phyloP scores from a whole-genome alignment of 2,113 vertebrate genomes.

The Acrocephalus arundinaceus region DNA sequence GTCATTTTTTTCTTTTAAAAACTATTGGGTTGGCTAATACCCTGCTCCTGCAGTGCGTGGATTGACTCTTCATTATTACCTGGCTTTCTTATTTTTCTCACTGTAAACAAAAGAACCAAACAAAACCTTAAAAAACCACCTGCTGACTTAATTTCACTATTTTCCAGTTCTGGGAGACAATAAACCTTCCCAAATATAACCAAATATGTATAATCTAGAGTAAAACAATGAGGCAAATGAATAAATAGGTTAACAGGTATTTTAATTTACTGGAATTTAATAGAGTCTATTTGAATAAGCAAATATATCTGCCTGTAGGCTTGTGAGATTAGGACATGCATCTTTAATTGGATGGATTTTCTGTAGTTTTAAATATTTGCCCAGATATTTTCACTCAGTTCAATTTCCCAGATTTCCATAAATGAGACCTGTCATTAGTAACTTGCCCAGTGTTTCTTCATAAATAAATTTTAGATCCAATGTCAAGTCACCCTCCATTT shows the following conservation, averaged over 20 bases:
- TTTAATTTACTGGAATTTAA: not conserved
- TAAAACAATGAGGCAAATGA: not conserved
- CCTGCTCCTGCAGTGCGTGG: not conserved
- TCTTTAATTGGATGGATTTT: not conserved
- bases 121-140: not conserved
- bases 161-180: not conserved
- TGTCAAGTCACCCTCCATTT: not conserved
- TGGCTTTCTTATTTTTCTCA: not conserved
- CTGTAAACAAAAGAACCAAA: not conserved
- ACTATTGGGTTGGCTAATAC: not conserved
- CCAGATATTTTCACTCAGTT: not conserved
- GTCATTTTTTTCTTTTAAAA: not conserved
- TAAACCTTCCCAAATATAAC: not conserved
- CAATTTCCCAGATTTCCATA: not conserved
- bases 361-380: not conserved
- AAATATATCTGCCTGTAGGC: not conserved
- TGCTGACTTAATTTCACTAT: not conserved
- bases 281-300: not conserved
- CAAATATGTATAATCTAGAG: not conserved
- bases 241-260: not conserved
- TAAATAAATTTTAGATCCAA: not conserved
- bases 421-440: not conserved
- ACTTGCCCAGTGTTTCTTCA: not conserved
- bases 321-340: not conserved
- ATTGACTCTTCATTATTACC: not conserved